Base-by-base conservation (phyloP, 2,113 vertebrate genomes). In the Nesogale talazaci region DNA sequence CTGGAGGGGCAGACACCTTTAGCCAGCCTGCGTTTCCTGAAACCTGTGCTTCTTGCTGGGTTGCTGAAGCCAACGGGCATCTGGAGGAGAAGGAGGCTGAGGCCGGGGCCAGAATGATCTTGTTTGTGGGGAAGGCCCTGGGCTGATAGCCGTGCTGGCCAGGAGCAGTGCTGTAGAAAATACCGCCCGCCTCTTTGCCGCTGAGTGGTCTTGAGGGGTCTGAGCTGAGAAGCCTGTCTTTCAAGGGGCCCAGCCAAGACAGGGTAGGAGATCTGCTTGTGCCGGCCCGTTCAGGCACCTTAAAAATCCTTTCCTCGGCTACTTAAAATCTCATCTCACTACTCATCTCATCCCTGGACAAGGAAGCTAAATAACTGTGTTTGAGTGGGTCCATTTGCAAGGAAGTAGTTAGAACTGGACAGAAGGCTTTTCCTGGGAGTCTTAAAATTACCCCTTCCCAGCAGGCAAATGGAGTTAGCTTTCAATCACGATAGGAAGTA, bases 191-290 rank as follows among this genome's bases (percentile, higher is more conserved):
- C 89, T 93, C 34, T 70, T 80, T 84, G 74, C 70, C 84, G 75
- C 52, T 90, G 36, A 93, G 23, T 69, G 40, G 86, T 92, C 59
- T 52, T 56, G 86, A 74, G 16, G 9, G 78, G 83, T 95, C 59
- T 88, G 77, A 87, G 79, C 63, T 92, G 69, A 81, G 89, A 88
- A 76, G 27, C 65, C 29, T 61, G 22, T 59, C 69, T 96, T 93
- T 92, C 52, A 85, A 40, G 56, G 61, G 46, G 36, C 34, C 22
- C 52, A 89, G 76, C 79, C 9, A 57, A 65, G 86, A 19, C 59
- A 75, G 38, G 75, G 57, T 87, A 82, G 46, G 76, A 78, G 76
- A 42, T 22, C 22, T 92, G 67, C 46, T 92, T 23, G 22, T 63
- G 42, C 20, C 61, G 70, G 56, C 52, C 67, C 20, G 70, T 78